Conservation (phyloP, 2,113 vertebrate genomes). For the Chiloscyllium plagiosum region DNA sequence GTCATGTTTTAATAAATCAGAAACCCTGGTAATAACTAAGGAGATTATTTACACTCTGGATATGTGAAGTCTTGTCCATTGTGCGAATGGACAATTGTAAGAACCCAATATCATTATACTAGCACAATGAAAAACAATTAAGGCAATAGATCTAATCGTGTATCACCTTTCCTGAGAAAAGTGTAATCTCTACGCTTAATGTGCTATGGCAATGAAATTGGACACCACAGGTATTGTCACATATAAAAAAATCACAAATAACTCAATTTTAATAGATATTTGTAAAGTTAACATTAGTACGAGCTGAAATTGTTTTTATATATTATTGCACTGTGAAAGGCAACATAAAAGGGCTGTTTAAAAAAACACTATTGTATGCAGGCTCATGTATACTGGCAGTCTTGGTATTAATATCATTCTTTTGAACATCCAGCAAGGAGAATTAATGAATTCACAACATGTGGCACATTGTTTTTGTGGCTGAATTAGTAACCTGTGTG, state of each 20-base stretch:
- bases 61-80: neutral
- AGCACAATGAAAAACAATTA: neutral
- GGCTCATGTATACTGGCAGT: neutral
- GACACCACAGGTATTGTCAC: neutral
- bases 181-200: neutral
- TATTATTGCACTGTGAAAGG: neutral
- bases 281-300: neutral
- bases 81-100: neutral
- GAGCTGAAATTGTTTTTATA: neutral
- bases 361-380: neutral
- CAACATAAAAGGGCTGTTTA: too few relatives aligned
- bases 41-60: neutral
- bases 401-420: neutral
- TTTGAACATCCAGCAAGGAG: neutral
- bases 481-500: constrained; percentile 9
- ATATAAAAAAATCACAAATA: neutral
- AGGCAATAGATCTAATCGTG: neutral
- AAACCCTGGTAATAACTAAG: neutral
- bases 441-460: constrained; percentile 29
- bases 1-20: neutral
- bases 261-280: neutral
- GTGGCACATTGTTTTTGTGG: neutral
- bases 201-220: neutral
- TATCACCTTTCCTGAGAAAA: neutral
- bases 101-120: neutral